Evolutionary conservation across 1,140 invertebrate genomes (phyloP), one percentile per base, ranked within the genome.

Genomic region (Adelges cooleyi): DNA sequence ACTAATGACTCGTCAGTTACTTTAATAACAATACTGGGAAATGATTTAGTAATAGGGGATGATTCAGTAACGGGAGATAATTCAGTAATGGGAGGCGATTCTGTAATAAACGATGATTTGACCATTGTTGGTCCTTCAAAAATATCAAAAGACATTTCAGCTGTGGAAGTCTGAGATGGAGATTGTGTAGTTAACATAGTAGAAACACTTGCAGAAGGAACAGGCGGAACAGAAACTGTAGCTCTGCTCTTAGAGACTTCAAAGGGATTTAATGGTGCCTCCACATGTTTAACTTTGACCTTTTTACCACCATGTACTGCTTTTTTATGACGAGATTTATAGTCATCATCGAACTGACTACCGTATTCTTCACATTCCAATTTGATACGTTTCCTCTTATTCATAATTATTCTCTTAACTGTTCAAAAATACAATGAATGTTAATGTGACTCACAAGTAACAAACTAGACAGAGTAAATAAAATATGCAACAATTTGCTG

Each of bases 351-450:
- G 11, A 33, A 33, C 29, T 6, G 5, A 33, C 29, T 33, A 6
- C 29, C 29, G 11, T 11, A 33, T 6, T 5, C 5, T 33, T 6
- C 5, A 33, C 29, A 33, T 11, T 33, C 29, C 11, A 33, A 5
- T 33, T 33, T 33, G 5, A 33, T 33, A 6, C 5, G 5, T 33
- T 33, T 33, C 11, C 29, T 33, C 11, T 33, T 33, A 50, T 50
- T 50, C 48, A 50, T 50, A 50, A 50, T 50, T 50, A 50, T 50
- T 18, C 48, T 50, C 48, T 15, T 50, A 50, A 50, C 48, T 50
- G 48, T 50, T 50, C 48, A 50, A 50, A 50, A 50, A 18, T 50
- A 50, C 23, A 50, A 27, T n/a, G n/a, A n/a, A n/a, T n/a, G n/a
- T 50, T 50, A 50, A 50, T 50, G 23, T 50, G n/a, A 50, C 48